Base-by-base conservation (phyloP, 2,113 vertebrate species). In the Oncorhynchus tshawytscha region DNA sequence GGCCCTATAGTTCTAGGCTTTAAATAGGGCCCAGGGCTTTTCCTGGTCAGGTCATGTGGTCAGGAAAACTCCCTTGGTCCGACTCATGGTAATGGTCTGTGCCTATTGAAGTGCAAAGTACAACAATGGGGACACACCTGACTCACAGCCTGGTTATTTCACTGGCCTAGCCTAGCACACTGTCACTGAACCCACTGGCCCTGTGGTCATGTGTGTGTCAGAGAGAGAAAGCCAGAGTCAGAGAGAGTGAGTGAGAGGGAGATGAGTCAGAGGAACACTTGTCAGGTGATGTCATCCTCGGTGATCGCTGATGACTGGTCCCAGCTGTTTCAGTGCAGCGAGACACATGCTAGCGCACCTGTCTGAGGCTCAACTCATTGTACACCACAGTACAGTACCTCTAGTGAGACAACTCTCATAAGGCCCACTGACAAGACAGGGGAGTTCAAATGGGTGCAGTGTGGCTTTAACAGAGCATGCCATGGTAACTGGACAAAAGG, bases 181-280 rank as follows among this genome's bases (percentile, higher is more conserved):
- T 45, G 39, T 45, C 9, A 45, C 39, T 45, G 39, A 45, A 45
- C 8, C 39, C 39, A 86, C 90, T 16, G 73, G 74, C 70, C 31
- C 67, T 74, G 54, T 8, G 57, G 24, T 76, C 75, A 25, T 18
- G 70, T 13, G 16, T 16, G 70, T 59, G 51, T 59, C 70, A 59
- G 71, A 31, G 27, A 64, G 72, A 87, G 89, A 81, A 77, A 81
- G 18, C 2, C 66, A 68, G 93, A 93, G 84, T 92, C 90, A 91
- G n/a, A 13, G 34, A 6, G 86, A 74, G 73, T 71, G 76, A 70
- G 59, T 82, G 88, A 78, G 87, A 78, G 39, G 82, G 71, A 82
- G 90, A 86, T 91, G 93, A 93, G 84, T 92, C 91, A 91, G 88
- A 78, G 82, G 81, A 79, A 88, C 88, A 91, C 88, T 89, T 92